Percentiles rank a stretch among this genome's conserved stretches.
phyloP scores from a whole-genome alignment of 2,888 invertebrate species.

The Drosophila helvetica region DNA sequence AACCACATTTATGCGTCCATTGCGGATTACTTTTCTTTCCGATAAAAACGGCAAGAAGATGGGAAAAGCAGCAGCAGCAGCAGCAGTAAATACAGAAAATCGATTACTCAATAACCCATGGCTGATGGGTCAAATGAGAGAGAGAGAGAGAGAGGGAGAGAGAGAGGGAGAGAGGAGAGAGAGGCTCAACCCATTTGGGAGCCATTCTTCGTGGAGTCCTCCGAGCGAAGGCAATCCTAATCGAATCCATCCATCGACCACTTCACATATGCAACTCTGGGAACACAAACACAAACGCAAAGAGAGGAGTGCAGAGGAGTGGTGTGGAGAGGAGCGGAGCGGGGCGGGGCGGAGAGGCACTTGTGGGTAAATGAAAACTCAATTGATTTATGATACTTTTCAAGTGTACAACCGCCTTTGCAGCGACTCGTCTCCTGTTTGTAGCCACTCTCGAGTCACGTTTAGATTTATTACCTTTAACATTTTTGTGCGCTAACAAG shows the following conservation, averaged over 20 bases:
- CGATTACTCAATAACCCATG: slow-evolving; percentile 19
- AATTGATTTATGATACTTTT: slow-evolving; percentile 39
- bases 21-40: slow-evolving; percentile 1
- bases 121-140: slow-evolving; percentile 14
- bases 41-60: slow-evolving; percentile 1
- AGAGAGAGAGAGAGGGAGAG: not conserved
- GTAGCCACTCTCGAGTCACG: slow-evolving; percentile 40
- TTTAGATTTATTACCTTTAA: slow-evolving; percentile 65
- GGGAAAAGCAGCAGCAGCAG: not conserved
- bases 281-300: not conserved
- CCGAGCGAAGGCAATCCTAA: not conserved
- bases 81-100: slow-evolving; percentile 1
- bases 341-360: too few species aligned
- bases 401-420: not conserved
- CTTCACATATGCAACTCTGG: slow-evolving; percentile 17
- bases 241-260: not conserved
- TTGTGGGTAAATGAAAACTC: slow-evolving; percentile 30
- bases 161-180: not conserved
- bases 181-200: not conserved
- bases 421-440: not conserved
- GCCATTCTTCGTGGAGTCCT: not conserved
- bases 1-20: slow-evolving; percentile 29
- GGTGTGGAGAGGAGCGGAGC: too few species aligned
- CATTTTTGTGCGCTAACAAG: slow-evolving; percentile 56
- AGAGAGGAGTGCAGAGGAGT: too few species aligned